These are phyloP conservation scores for Kradibia gibbosae DNA, from an alignment of 1,140 invertebrate genomes.

Conservation along the genomic window DNA sequence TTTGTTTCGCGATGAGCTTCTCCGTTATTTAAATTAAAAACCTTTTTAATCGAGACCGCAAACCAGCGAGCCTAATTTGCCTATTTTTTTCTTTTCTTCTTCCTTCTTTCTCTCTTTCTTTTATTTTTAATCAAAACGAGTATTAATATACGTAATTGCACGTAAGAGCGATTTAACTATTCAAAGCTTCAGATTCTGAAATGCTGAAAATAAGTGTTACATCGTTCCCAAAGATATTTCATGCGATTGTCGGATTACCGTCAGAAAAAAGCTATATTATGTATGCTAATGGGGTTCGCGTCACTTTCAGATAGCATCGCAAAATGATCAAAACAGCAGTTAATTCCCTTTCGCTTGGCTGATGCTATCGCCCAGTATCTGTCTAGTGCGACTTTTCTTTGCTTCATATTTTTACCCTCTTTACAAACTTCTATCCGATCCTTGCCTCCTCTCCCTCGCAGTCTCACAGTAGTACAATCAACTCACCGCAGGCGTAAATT, in stretches of 20 bases:
- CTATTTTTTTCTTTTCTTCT: too few species aligned
- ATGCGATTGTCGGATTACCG: constrained; percentile 9
- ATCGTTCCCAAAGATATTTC: background rate
- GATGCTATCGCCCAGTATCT: background rate
- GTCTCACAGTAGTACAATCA: background rate
- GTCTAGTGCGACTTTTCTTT: constrained; percentile 55
- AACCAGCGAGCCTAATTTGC: too few species aligned
- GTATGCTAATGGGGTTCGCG: constrained; percentile 1
- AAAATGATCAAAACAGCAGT: constrained; percentile 29
- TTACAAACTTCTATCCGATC: background rate
- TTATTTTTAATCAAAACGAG: too few species aligned
- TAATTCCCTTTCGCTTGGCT: constrained; percentile 44
- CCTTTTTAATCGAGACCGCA: too few species aligned
- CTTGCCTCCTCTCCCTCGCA: background rate
- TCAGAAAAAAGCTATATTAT: constrained; percentile 6
- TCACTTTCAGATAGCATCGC: constrained; percentile 18
- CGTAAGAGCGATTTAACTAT: background rate
- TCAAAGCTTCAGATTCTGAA: background rate
- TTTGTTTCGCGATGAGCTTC: background rate
- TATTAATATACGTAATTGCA: too few species aligned
- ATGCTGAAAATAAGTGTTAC: background rate
- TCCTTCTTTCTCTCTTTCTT: too few species aligned
- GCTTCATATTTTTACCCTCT: constrained; percentile 47
- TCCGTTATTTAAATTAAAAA: background rate
- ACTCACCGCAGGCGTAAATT: constrained; percentile 27